These are phyloP conservation scores for Vannuccia rotundouncinata DNA, from an alignment of 2,888 invertebrate species.

Conservation along the genomic window DNA sequence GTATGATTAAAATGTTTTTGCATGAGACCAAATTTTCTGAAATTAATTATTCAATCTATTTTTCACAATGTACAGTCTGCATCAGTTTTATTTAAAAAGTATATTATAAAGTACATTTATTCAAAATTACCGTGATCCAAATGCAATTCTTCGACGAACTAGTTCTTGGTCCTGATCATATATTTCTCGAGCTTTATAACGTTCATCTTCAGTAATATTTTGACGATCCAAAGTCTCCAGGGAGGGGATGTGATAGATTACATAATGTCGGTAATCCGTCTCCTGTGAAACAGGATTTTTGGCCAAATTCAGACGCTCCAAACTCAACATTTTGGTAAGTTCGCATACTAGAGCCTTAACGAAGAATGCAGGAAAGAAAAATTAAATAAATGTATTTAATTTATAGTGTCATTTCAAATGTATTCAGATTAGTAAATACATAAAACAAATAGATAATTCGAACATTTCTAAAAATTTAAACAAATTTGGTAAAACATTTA, in stretches of 20 bases:
- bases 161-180: constrained; percentile 48
- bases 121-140: constrained; percentile 45
- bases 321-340: background rate
- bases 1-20: too few relatives aligned
- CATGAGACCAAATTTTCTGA: too few relatives aligned
- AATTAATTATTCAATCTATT: too few relatives aligned
- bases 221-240: constrained; percentile 51
- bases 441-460: too few relatives aligned
- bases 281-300: constrained; percentile 54
- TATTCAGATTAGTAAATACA: too few relatives aligned
- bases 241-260: constrained; percentile 49
- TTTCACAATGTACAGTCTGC: too few relatives aligned
- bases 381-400: background rate
- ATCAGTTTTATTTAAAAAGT: too few relatives aligned
- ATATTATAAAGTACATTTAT: too few relatives aligned
- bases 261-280: constrained; percentile 49
- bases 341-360: background rate
- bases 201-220: constrained; percentile 42
- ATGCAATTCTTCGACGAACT: constrained; percentile 48
- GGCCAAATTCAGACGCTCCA: constrained; percentile 44
- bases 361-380: background rate
- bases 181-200: constrained; percentile 45
- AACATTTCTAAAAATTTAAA: too few relatives aligned
- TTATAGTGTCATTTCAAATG: background rate
- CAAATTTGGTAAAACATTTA: too few relatives aligned